Evolutionary conservation across 1,140 invertebrate genomes (phyloP).

Genomic region (Bursaphelenchus mucronatus): DNA sequence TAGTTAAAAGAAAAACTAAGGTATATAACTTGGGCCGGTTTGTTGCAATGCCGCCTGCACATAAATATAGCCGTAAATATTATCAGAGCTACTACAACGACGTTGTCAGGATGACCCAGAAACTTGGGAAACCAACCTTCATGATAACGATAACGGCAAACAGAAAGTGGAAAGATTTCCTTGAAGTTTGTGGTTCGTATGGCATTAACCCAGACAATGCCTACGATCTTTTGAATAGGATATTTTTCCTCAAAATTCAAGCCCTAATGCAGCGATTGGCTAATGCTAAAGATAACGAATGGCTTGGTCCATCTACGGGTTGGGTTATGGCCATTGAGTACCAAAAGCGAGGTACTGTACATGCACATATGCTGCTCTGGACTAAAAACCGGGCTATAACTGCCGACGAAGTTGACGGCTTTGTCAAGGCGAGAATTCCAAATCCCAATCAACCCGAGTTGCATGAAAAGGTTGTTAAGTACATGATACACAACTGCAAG

Average conservation of each 20-base stretch:
- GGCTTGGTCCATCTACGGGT: slow-evolving; percentile 43
- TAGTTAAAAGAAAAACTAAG: too few species aligned
- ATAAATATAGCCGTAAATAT: slow-evolving; percentile 24
- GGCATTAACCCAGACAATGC: slow-evolving; percentile 53
- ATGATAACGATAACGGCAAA: slow-evolving; percentile 65
- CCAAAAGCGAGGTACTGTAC: slow-evolving; percentile 65
- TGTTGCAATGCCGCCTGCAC: too few species aligned
- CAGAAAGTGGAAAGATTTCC: slow-evolving; percentile 63
- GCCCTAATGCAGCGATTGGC: slow-evolving; percentile 54
- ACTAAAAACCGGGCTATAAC: slow-evolving; percentile 42
- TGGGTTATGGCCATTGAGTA: slow-evolving; percentile 62
- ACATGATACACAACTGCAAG: slow-evolving; percentile 61
- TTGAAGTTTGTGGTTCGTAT: slow-evolving; percentile 47
- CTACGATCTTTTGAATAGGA: slow-evolving; percentile 62
- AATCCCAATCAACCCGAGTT: slow-evolving; percentile 59
- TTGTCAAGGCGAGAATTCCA: slow-evolving; percentile 66
- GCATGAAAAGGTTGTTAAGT: slow-evolving; percentile 56
- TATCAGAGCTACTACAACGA: slow-evolving; percentile 55
- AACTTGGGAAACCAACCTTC: slow-evolving; percentile 61
- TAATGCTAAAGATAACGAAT: slow-evolving; percentile 39
- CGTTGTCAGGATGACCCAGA: slow-evolving; percentile 56
- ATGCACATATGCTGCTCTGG: slow-evolving; percentile 64
- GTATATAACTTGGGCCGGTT: too few species aligned
- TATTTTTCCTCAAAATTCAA: slow-evolving; percentile 64
- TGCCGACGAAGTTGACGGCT: slow-evolving; percentile 61